Percentiles rank a stretch among this genome's conserved stretches.
Conservation (phyloP, 2,113 vertebrate species). For the Loxodonta africana region DNA sequence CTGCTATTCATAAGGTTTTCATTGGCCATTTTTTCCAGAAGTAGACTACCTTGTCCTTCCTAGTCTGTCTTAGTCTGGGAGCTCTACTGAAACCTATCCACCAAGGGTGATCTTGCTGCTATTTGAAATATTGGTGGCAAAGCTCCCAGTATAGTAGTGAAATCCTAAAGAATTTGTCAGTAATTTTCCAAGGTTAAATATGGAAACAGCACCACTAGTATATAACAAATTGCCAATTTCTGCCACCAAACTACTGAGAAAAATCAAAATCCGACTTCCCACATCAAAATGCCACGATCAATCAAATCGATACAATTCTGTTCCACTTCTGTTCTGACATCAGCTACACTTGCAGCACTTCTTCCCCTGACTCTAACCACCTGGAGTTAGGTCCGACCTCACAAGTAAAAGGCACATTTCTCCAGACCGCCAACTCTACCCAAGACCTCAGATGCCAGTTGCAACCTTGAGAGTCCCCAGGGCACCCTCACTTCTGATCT, state of each 20-base stretch:
- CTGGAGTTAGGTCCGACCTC: neutral
- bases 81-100: too few relatives aligned
- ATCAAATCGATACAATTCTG: neutral
- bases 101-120: too few relatives aligned
- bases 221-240: too few relatives aligned
- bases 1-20: too few relatives aligned
- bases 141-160: neutral
- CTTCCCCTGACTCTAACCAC: neutral
- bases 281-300: neutral
- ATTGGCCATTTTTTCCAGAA: too few relatives aligned
- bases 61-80: too few relatives aligned
- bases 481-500: neutral
- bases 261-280: neutral
- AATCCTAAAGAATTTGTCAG: neutral
- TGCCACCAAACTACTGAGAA: too few relatives aligned
- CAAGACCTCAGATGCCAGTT: neutral
- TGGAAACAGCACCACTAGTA: neutral
- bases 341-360: neutral
- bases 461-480: neutral
- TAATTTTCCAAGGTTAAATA: slow-evolving; percentile 57
- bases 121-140: too few relatives aligned
- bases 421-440: neutral
- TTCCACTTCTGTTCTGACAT: neutral
- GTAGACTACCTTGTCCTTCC: too few relatives aligned
- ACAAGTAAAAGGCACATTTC: neutral